Conservation (phyloP, 1,140 invertebrate genomes). For the Cepaea nemoralis region DNA sequence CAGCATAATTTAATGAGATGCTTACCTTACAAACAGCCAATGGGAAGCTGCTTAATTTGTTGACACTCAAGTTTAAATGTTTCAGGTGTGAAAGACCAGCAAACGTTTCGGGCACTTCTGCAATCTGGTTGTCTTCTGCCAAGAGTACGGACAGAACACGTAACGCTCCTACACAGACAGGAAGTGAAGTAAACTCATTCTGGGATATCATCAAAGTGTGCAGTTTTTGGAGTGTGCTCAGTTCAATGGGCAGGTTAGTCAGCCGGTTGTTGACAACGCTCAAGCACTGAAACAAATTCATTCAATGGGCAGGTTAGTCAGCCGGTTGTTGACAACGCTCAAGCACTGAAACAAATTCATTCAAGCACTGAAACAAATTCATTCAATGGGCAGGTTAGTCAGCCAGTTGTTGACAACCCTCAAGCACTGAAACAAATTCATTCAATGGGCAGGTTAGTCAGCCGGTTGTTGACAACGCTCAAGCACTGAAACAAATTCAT, state of each 20-base stretch:
- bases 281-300: conserved; percentile 19
- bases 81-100: conserved; percentile 57
- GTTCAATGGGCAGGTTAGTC: conserved; percentile 30
- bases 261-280: conserved; percentile 32
- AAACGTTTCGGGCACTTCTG: conserved; percentile 60
- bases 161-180: conserved; percentile 37
- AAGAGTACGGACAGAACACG: conserved; percentile 1
- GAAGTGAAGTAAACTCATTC: conserved; percentile 35
- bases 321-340: too few relatives aligned
- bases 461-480: too few relatives aligned
- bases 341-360: too few relatives aligned
- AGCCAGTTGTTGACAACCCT: too few relatives aligned
- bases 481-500: too few relatives aligned
- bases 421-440: too few relatives aligned
- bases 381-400: too few relatives aligned
- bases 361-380: too few relatives aligned
- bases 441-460: too few relatives aligned
- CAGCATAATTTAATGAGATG: too few relatives aligned
- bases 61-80: conserved; percentile 63
- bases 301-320: too few relatives aligned
- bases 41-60: conserved; percentile 65
- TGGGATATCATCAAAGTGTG: conserved; percentile 32
- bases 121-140: conserved; percentile 37
- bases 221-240: conserved; percentile 23
- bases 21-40: conserved; percentile 57